These are phyloP conservation scores for Hippocampus mohnikei DNA, from an alignment of 2,113 vertebrate genomes.

Conservation along the genomic window DNA sequence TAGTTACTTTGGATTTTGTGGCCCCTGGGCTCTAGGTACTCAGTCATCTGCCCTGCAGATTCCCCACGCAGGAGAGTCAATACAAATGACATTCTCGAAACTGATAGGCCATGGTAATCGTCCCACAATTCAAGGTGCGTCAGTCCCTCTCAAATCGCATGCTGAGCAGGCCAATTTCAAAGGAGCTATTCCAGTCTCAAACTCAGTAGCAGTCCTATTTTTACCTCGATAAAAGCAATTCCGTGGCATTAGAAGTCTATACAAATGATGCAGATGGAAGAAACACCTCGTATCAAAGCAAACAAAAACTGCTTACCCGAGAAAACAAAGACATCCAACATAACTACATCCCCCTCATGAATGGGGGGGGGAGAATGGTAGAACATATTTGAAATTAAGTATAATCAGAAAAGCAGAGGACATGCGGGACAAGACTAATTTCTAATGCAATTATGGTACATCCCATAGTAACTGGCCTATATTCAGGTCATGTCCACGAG, in stretches of 20 bases:
- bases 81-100: conserved; percentile 54
- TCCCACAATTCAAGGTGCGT: conserved; percentile 28
- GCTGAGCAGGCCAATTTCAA: conserved; percentile 28
- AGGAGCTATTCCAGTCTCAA: conserved; percentile 34
- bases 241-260: conserved; percentile 18
- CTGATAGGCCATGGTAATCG: conserved; percentile 36
- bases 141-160: conserved; percentile 56
- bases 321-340: conserved; percentile 8
- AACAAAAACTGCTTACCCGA: not conserved
- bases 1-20: conserved; percentile 16
- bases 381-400: conserved; percentile 16
- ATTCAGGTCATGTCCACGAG: conserved; percentile 39
- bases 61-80: conserved; percentile 21
- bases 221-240: conserved; percentile 22
- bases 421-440: conserved; percentile 38
- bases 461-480: conserved; percentile 56
- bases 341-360: not conserved
- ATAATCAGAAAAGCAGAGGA: conserved; percentile 29
- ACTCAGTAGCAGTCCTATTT: conserved; percentile 39
- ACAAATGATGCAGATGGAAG: conserved; percentile 6
- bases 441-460: conserved; percentile 34
- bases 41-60: not conserved
- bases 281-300: conserved; percentile 4
- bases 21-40: not conserved
- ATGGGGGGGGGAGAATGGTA: not conserved